A percentile compares a stretch with the other conserved stretches of the same genome.
phyloP scores from a whole-genome alignment of 2,113 vertebrate genomes.

The Neomonachus schauinslandi region DNA sequence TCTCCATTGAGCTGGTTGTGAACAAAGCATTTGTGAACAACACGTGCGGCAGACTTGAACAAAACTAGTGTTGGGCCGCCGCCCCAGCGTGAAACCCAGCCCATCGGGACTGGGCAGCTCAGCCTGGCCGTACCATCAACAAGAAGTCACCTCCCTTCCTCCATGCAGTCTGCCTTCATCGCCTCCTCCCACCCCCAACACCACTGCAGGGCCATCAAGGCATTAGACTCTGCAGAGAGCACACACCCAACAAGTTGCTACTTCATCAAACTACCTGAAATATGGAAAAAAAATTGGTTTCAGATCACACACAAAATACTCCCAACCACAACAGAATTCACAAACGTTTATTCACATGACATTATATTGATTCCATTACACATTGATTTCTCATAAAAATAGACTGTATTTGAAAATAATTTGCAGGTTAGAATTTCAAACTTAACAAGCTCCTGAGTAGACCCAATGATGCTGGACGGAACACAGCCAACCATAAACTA shows the following conservation, averaged over 20 bases:
- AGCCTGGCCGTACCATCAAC: background rate
- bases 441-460: background rate
- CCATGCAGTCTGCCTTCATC: background rate
- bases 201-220: fast-evolving
- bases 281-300: too few relatives aligned
- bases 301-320: background rate
- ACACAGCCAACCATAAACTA: background rate
- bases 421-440: background rate
- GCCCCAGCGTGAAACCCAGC: too few relatives aligned
- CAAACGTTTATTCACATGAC: background rate
- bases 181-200: background rate
- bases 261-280: background rate
- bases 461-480: background rate
- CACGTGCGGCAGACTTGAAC: background rate
- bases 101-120: fast-evolving
- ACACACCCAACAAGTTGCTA: background rate
- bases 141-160: background rate
- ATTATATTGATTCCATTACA: background rate
- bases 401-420: background rate
- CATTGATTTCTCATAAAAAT: background rate
- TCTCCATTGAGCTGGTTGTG: background rate
- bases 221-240: background rate
- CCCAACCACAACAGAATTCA: background rate
- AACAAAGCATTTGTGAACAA: background rate
- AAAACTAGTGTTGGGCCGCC: background rate